Base-by-base conservation (phyloP, 1,140 invertebrate genomes). In the Cydia amplana region DNA sequence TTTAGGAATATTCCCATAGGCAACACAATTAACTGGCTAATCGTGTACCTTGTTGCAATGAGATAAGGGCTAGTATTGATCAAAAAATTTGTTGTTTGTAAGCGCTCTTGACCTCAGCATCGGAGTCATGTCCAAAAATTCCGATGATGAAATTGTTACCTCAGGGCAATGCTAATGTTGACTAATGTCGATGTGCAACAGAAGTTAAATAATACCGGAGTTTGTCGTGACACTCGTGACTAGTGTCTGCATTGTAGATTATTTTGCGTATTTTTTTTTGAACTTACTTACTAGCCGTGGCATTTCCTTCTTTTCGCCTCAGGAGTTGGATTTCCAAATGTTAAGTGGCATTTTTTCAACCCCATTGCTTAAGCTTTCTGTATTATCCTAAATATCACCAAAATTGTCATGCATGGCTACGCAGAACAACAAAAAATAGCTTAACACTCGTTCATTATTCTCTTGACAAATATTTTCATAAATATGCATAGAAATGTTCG, bases 81-180 rank as follows among this genome's bases (percentile, higher is more conserved):
- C 43, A 16, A 14, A 4, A n/a, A 18, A 5, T 51, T 51, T 7
- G 4, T 0, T 49, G 14, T 60, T 60, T 60, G 6, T 60, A 12
- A 60, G 20, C n/a, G 55, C 20, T 60, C 55, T 60, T 60, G 55
- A 23, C 55, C 55, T 60, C 55, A 60, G 5, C 16, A 4, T 55
- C 20, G 51, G 20, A 60, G 55, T 60, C 55, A 60, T 23, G 20
- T 60, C 55, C 20, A 60, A 60, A 60, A 23, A 60, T 60, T 60
- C 55, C 16, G 55, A 60, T 60, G 55, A 60, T 60, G 55, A 60
- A 60, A 60, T 60, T 60, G 55, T 60, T 60, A 60, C 55, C 20
- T 60, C 55, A 60, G 55, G 4, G 1, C n/a, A 18, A 60, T 60
- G 55, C 9, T 23, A 60, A 23, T 60, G 20, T 51, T 60, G 55